Conservation (phyloP, 30 jellyfish, hydroid and myxozoan genomes). For the Nemopilema nomurai region DNA sequence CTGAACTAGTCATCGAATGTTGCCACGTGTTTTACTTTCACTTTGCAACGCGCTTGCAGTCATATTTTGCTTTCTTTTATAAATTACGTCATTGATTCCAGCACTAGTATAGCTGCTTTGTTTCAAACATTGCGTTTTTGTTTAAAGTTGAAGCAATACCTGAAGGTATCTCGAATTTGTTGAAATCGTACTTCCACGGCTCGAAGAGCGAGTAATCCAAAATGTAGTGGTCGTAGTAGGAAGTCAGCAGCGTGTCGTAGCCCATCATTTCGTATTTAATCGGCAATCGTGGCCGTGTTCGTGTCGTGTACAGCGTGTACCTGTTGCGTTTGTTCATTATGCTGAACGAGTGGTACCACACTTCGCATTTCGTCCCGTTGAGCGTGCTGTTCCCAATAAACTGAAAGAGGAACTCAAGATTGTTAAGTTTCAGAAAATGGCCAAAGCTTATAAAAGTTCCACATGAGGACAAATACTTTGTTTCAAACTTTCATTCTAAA, state of each 20-base stretch:
- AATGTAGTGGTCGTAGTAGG: slow-evolving; percentile 87
- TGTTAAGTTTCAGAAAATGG: neutral
- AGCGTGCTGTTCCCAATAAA: slow-evolving; percentile 76
- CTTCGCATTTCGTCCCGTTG: slow-evolving; percentile 75
- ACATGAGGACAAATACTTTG: neutral
- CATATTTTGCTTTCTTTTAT: too few species aligned
- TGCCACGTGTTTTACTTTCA: too few species aligned
- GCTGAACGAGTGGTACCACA: slow-evolving; percentile 84
- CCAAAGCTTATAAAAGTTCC: neutral
- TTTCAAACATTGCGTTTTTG: too few species aligned
- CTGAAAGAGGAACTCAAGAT: slow-evolving; percentile 44
- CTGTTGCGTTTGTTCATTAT: slow-evolving; percentile 74
- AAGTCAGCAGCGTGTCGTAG: slow-evolving; percentile 85
- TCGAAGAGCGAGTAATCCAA: slow-evolving; percentile 67
- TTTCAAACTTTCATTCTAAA: too few species aligned
- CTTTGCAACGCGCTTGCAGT: too few species aligned
- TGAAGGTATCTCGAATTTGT: slow-evolving; percentile 75
- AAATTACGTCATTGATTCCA: too few species aligned
- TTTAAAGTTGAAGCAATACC: too few species aligned
- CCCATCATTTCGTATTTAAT: slow-evolving; percentile 98
- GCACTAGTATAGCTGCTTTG: too few species aligned
- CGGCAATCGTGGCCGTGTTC: slow-evolving; percentile 76
- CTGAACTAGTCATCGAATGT: too few species aligned
- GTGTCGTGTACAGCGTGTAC: slow-evolving; percentile 86
- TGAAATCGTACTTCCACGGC: slow-evolving; percentile 79